Evolutionary conservation across 2,888 invertebrate species (phyloP), one percentile per base, ranked within the genome.

Genomic region (Odontocerum albicorne): DNA sequence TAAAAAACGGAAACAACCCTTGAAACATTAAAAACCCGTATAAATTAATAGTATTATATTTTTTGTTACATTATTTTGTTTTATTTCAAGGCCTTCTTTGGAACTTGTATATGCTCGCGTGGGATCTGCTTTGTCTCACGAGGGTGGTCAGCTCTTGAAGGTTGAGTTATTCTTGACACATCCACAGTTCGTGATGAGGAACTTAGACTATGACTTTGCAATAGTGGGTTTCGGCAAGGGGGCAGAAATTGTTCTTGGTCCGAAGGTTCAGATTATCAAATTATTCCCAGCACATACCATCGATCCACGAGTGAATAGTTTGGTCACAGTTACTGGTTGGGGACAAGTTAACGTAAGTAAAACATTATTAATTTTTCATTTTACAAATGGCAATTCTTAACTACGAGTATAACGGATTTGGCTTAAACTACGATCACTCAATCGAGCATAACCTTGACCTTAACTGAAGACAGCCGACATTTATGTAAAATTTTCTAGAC

Each of bases 161-260:
- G 66, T 68, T 0, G 49, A 47, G 27, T 56, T 47, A 38, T 59
- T 65, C 10, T 56, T 58, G 32, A 55, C 60, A n/a, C 67, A 70
- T 38, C 60, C 63, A 3, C 44, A 57, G 4, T 70, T 64, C 58
- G 61, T 66, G 52, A 35, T 49, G 7, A 55, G 62, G 7, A 67
- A 66, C 1, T 65, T 64, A 35, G 66, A 69, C 49, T 66, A 66
- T 45, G 70, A 70, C 55, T 64, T 69, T 27, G 64, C 66, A 15
- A 39, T 70, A 7, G 54, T 70, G 7, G 36, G 31, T 1, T 31
- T 55, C 17, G 33, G 10, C 4, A 10, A 40, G 6, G 49, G 33
- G 8, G 36, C 13, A 7, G 36, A 21, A 10, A 51, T 51, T 4
- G 6, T 17, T 8, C 31, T 43, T 3, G 21, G 33, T 16, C 19